Evolutionary conservation across 2,113 vertebrate species (phyloP).

Genomic region (Bufo gargarizans): DNA sequence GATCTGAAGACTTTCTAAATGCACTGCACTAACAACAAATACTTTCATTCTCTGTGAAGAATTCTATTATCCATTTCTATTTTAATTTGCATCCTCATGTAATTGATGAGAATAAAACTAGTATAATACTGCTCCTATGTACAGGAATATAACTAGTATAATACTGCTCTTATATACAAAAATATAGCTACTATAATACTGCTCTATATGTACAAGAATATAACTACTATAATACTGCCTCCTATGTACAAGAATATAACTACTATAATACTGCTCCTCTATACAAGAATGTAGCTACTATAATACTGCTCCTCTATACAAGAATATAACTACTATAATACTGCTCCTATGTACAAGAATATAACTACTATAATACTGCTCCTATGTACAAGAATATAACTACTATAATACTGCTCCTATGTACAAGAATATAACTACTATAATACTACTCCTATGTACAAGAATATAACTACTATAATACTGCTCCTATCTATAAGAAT

Average conservation of each 20-base stretch:
- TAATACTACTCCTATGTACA: not conserved
- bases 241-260: not conserved
- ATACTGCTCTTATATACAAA: not conserved
- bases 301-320: too few species aligned
- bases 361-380: constrained; percentile 2
- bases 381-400: constrained; percentile 1
- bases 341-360: not conserved
- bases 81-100: not conserved
- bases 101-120: not conserved
- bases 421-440: too few species aligned
- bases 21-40: not conserved
- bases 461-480: not conserved
- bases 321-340: too few species aligned
- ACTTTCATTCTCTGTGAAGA: not conserved
- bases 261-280: not conserved
- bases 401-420: not conserved
- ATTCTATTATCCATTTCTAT: not conserved
- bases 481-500: not conserved
- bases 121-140: not conserved
- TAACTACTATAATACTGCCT: not conserved
- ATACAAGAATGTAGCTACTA: not conserved
- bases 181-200: constrained; percentile 1
- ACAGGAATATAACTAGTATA: not conserved
- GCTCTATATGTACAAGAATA: not conserved
- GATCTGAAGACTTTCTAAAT: too few species aligned